These are phyloP conservation scores for Epinotia brunnichana DNA, from an alignment of 2,888 invertebrate species.

Conservation along the genomic window DNA sequence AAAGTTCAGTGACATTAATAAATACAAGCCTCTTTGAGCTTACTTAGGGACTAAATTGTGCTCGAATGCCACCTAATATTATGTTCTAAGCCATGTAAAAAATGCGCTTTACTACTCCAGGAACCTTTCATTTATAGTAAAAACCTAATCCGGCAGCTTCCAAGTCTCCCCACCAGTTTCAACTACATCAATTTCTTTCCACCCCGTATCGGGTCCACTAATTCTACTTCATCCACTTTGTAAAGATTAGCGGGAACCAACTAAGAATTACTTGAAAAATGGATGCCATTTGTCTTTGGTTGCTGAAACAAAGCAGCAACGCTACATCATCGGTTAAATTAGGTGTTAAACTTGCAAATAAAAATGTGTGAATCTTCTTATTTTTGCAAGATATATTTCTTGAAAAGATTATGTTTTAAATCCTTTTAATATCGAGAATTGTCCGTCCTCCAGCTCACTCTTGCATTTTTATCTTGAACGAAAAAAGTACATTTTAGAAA, in stretches of 20 bases:
- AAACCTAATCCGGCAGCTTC: neutral
- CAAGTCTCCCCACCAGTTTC: constrained; percentile 14
- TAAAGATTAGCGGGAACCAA: constrained; percentile 39
- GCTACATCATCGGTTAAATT: neutral
- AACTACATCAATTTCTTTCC: constrained; percentile 36
- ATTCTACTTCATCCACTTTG: constrained; percentile 38
- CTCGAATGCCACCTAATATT: no score
- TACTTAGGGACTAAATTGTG: no score
- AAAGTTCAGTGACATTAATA: no score
- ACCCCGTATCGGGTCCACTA: constrained; percentile 40
- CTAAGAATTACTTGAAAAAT: constrained; percentile 43
- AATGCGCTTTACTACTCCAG: no score
- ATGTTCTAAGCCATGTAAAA: no score
- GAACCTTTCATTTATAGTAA: neutral
- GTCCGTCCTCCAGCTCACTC: neutral
- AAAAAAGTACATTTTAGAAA: no score
- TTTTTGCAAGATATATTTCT: neutral
- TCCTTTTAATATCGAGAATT: neutral
- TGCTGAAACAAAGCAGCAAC: constrained; percentile 8
- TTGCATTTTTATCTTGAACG: neutral
- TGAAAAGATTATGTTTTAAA: neutral
- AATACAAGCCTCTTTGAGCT: no score
- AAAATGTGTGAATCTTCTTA: neutral
- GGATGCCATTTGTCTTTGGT: constrained; percentile 22
- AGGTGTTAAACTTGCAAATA: neutral